Conservation (phyloP, 2,888 invertebrate genomes). For the Muschampia plurimacula region DNA sequence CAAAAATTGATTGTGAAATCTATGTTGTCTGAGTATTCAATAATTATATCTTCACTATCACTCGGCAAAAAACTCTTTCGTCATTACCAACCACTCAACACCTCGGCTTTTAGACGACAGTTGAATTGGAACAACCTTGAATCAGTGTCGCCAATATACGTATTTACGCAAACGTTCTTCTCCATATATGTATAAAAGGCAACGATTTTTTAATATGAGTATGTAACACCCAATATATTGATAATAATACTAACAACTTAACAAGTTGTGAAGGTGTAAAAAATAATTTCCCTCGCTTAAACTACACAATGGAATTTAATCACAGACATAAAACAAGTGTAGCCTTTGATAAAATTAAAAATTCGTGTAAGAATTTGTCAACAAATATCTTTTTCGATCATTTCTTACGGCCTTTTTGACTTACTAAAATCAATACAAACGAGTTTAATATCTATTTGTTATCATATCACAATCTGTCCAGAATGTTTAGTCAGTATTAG, state of each 20-base stretch:
- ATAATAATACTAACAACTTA: background rate
- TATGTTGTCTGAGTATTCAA: slow-evolving; percentile 6
- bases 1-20: background rate
- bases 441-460: background rate
- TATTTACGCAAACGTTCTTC: slow-evolving; percentile 51
- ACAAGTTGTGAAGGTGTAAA: background rate
- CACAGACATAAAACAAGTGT: too few relatives aligned
- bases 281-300: background rate
- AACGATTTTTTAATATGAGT: background rate
- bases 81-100: slow-evolving; percentile 26
- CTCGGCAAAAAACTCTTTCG: slow-evolving; percentile 29
- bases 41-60: slow-evolving; percentile 37
- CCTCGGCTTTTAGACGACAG: slow-evolving; percentile 40
- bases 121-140: slow-evolving; percentile 52
- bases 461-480: background rate
- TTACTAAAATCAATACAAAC: too few relatives aligned
- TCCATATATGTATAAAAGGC: slow-evolving; percentile 16
- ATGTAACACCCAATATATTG: background rate
- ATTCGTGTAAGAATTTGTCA: too few relatives aligned
- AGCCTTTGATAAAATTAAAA: too few relatives aligned
- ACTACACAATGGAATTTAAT: too few relatives aligned
- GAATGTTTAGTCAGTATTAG: too few relatives aligned
- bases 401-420: too few relatives aligned
- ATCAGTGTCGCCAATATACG: slow-evolving; percentile 45
- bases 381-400: too few relatives aligned